phyloP scores from a whole-genome alignment of 1,140 invertebrate species.

The Patella vulgata region DNA sequence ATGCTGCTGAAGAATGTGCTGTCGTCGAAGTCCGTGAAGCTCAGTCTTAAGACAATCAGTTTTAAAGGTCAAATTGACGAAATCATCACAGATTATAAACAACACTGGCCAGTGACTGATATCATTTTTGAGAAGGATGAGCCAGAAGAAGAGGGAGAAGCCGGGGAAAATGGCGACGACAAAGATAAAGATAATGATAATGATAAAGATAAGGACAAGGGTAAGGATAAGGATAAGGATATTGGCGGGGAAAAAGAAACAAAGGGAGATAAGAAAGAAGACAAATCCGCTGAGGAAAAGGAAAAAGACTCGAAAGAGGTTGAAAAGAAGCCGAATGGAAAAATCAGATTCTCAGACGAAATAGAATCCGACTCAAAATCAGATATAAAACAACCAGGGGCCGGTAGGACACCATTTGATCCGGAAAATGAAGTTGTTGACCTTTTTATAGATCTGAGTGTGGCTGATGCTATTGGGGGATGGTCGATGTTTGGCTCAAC shows the following conservation, averaged over 20 bases:
- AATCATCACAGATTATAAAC: constrained; percentile 60
- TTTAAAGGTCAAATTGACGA: constrained; percentile 65
- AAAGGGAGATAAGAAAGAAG: constrained; percentile 20
- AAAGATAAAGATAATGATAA: constrained; percentile 29
- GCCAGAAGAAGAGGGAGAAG: constrained; percentile 29
- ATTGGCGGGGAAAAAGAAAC: constrained; percentile 21
- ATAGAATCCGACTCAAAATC: not conserved
- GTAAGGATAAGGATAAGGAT: constrained; percentile 13
- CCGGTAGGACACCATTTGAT: not conserved
- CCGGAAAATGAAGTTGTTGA: constrained; percentile 43
- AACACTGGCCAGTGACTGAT: constrained; percentile 61
- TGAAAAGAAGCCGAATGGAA: constrained; percentile 7
- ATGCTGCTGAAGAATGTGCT: constrained; percentile 62
- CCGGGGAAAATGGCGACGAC: constrained; percentile 24
- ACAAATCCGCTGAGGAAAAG: constrained; percentile 26
- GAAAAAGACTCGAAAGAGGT: constrained; percentile 23
- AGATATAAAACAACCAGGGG: constrained; percentile 1
- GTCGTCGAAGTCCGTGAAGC: constrained; percentile 51
- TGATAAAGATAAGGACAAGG: constrained; percentile 5
- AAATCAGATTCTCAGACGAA: not conserved
- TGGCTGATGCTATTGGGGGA: constrained; percentile 30
- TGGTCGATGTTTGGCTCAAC: constrained; percentile 33
- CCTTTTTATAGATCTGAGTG: constrained; percentile 54
- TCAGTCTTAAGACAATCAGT: constrained; percentile 60
- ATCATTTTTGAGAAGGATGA: constrained; percentile 41